Evolutionary conservation across 2,797 vertebrate species (phyloP), one percentile per base, ranked within the genome.

Genomic region (Apogon talboti): DNA sequence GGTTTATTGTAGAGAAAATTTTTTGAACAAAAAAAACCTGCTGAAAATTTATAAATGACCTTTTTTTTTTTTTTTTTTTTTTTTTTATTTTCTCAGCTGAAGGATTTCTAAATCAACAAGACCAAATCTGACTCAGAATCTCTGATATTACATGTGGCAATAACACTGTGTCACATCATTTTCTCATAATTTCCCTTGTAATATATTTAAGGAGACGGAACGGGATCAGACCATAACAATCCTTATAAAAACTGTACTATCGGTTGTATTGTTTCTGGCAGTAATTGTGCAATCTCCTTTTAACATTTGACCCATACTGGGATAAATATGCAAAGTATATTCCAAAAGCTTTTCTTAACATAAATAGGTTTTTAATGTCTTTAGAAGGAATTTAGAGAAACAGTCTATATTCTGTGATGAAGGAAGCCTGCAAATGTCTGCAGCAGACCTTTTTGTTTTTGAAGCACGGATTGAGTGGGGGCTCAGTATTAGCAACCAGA

Each of bases 371-470:
- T 46, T 61, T 11, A 37, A 43, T 51, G 55, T 35, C 45, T 72
- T 64, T 30, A 7, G 62, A 51, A 51, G 12, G 35, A 35, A 60
- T 70, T 30, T 44, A 45, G 13, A 37, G 11, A 59, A 60, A 33
- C 53, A 49, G 56, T 43, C 41, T 45, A 45, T 66, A 24, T 60
- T 42, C n/a, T 50, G 64, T 60, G 56, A 69, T 52, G 69, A 67
- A 63, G 71, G 64, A 75, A 47, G 43, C 52, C 10, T 18, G 42
- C 18, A 68, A 72, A 53, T 16, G 33, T 59, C 69, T 62, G 45
- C 48, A 48, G 63, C 59, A 44, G 41, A 72, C 63, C 19, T 21
- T 21, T 21, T 21, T 53, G 50, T 74, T 66, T 57, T 81, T 69
- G 48, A 71, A 71, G 59, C 54, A 70, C 30, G 59, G 40, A 57